Evolutionary conservation across 2,888 invertebrate genomes (phyloP), one percentile per base, ranked within the genome.

Genomic region (Cryptus viduatorius): DNA sequence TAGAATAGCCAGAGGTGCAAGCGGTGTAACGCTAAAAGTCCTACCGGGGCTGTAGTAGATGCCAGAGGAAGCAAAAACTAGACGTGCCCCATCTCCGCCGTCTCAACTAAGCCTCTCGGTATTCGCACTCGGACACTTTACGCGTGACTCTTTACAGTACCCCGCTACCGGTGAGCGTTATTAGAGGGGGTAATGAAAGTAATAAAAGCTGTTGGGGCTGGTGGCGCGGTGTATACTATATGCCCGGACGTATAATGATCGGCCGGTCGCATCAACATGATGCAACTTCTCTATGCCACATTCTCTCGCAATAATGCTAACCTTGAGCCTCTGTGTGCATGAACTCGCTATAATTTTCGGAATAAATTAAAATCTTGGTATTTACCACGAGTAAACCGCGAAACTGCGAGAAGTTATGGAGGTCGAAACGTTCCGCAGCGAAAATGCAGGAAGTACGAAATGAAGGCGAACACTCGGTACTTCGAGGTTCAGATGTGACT

Each of bases 61-160:
- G 14, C 50, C 50, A 37, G 50, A 14, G 50, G n/a, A 50, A 59
- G 59, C 59, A 59, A 59, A 59, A 59, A 59, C 59, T 59, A 24
- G 24, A 24, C 59, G 59, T 59, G 5, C 59, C 24, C 59, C 59
- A 24, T 24, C 8, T 19, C 56, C 19, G 16, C 24, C 59, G 29
- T 12, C 29, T 4, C 29, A 24, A 10, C 29, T 59, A 29, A 59
- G 59, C 53, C 53, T 4, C 37, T 37, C 14, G 50, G 50, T 16
- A 14, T 24, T 16, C 29, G 24, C 59, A 24, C 59, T 19, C 29
- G 59, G 59, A 59, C 59, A 29, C 59, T 59, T 24, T 24, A 59
- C 59, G 59, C 24, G 59, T 59, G 59, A 59, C 59, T 59, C 10
- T 10, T 24, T 29, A 12, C 24, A 12, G 19, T 29, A 24, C 24